A percentile compares a stretch with the other conserved stretches of the same genome.
phyloP scores from a whole-genome alignment of 2,113 vertebrate genomes.

The Carassius carassius region DNA sequence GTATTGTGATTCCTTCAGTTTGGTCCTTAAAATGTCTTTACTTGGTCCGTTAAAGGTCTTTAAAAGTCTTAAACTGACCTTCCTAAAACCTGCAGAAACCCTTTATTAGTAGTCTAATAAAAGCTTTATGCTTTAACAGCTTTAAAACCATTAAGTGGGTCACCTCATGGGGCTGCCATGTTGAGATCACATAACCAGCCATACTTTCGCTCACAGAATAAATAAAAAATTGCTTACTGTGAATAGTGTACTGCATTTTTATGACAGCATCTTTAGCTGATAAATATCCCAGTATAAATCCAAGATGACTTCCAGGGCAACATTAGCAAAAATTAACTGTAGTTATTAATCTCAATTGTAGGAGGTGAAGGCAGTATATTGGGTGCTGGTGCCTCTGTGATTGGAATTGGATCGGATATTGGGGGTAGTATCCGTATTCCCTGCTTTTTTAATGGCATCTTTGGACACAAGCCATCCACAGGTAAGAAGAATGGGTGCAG shows the following conservation, averaged over 20 bases:
- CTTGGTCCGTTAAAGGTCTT: no score
- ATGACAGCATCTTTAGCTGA: neutral
- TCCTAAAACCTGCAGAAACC: no score
- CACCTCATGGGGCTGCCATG: no score
- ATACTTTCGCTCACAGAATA: neutral
- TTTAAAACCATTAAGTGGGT: no score
- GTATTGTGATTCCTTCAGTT: no score
- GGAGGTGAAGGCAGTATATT: constrained; percentile 88
- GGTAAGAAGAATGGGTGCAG: constrained; percentile 66
- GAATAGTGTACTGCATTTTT: neutral
- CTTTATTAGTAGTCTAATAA: no score
- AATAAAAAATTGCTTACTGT: neutral
- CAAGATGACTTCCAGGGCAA: neutral
- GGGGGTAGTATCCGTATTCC: constrained; percentile 92
- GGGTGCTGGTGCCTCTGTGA: constrained; percentile 79
- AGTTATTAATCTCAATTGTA: constrained; percentile 54
- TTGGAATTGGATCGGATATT: constrained; percentile 87
- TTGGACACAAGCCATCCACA: constrained; percentile 87
- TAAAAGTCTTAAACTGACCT: no score
- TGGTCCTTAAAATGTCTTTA: no score
- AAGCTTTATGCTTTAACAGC: no score
- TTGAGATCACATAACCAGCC: no score
- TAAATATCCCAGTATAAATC: neutral
- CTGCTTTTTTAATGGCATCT: constrained; percentile 88
- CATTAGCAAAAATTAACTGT: neutral